A percentile compares a stretch with the other conserved stretches of the same genome.
Evolutionary conservation across 1,140 invertebrate genomes (phyloP).

Genomic region (Ips typographus): DNA sequence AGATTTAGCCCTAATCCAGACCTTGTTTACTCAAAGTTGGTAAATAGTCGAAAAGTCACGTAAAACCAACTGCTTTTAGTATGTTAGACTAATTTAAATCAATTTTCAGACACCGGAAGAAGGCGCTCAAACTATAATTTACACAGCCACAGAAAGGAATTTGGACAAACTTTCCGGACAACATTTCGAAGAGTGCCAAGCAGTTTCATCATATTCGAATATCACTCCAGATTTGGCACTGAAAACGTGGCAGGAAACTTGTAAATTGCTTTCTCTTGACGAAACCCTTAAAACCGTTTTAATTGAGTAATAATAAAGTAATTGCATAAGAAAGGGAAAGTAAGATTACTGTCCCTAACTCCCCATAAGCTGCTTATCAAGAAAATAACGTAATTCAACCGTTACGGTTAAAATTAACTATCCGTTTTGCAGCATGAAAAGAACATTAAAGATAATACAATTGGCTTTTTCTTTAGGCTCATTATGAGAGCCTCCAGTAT

Average conservation of each 20-base stretch:
- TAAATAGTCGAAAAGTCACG: too few species aligned
- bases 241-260: slow-evolving; percentile 39
- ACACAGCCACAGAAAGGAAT: slow-evolving; percentile 33
- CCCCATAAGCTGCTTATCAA: too few species aligned
- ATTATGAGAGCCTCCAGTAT: not conserved
- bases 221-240: slow-evolving; percentile 25
- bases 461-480: not conserved
- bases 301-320: too few species aligned
- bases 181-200: slow-evolving; percentile 40
- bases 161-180: slow-evolving; percentile 36
- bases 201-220: slow-evolving; percentile 23
- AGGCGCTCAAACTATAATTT: slow-evolving; percentile 44
- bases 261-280: slow-evolving; percentile 31
- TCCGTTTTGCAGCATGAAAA: not conserved
- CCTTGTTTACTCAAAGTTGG: too few species aligned
- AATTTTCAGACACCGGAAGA: slow-evolving; percentile 39
- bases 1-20: too few species aligned
- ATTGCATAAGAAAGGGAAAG: too few species aligned
- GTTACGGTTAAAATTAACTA: too few species aligned
- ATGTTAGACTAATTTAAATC: too few species aligned
- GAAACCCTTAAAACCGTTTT: not conserved
- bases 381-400: too few species aligned
- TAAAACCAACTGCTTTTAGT: too few species aligned
- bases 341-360: too few species aligned
- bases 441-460: not conserved